phyloP scores from a whole-genome alignment of 2,113 vertebrate species.

The Hyperopisus bebe region DNA sequence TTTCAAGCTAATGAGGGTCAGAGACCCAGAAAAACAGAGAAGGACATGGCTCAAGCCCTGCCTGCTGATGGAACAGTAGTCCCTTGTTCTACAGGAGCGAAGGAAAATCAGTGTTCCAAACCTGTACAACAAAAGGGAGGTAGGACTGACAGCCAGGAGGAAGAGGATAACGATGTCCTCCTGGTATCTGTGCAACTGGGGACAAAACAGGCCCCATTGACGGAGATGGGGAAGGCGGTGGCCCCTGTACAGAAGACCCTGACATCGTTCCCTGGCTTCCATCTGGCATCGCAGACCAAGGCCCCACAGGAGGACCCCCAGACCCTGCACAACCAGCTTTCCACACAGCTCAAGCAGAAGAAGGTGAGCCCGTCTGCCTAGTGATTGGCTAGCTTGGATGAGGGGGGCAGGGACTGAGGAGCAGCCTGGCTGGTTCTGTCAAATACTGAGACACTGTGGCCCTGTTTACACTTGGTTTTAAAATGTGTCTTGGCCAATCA shows the following conservation, averaged over 20 bases:
- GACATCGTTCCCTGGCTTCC: constrained; percentile 53
- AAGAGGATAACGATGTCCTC: constrained; percentile 43
- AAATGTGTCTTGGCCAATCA: too few relatives aligned
- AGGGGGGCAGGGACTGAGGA: neutral
- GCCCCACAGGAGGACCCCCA: constrained; percentile 35
- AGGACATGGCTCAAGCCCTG: neutral
- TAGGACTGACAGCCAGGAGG: neutral
- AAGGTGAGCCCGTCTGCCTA: constrained; percentile 59
- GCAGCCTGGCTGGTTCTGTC: neutral
- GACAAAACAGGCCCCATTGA: constrained; percentile 26
- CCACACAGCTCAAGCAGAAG: constrained; percentile 74
- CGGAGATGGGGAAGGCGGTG: constrained; percentile 26
- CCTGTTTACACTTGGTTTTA: neutral
- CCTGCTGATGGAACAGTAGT: neutral
- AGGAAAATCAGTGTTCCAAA: neutral
- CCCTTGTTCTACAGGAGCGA: neutral
- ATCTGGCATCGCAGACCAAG: constrained; percentile 13
- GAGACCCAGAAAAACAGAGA: neutral
- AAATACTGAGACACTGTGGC: neutral
- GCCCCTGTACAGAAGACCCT: constrained; percentile 48
- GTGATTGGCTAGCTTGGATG: neutral
- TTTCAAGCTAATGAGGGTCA: neutral
- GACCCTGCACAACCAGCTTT: constrained; percentile 56
- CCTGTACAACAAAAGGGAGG: neutral
- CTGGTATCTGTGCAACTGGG: constrained; percentile 52